Evolutionary conservation across 2,113 vertebrate genomes (phyloP), one percentile per base, ranked within the genome.

Genomic region (Chauna torquata): DNA sequence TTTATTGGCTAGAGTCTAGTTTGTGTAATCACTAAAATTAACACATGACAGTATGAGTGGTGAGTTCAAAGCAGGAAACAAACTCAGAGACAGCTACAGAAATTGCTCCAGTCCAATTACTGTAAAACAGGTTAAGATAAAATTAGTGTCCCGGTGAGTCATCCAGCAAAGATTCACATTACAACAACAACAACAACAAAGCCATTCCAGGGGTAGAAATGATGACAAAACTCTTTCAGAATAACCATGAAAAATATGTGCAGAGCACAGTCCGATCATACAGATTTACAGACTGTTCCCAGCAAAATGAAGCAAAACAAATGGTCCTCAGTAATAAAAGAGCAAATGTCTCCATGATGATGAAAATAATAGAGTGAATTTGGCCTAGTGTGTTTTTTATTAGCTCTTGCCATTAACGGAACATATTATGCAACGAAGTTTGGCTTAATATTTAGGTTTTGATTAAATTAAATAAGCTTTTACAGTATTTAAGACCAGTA

Each of bases 51-150:
- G 40, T 69, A 92, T 64, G 88, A 95, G 86, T 86, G 75, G 88
- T 79, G 91, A 95, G 93, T 95, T 94, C 95, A 97, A 96, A 86
- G 71, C 76, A 83, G 94, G 92, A 97, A 96, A 92, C n/a, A 50
- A 69, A 58, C 89, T 88, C 52, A 82, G 83, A 86, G 90, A 91
- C 76, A 92, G 90, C 90, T 95, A 84, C 94, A 86, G 28, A 92
- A 96, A 90, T 94, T 25, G 7, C 85, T 96, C 70, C 83, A 87
- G 88, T 54, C 92, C 96, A 96, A 96, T 98, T 97, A 91, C 95
- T 97, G 82, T 92, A 94, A 95, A 98, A 93, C 92, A 96, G 94
- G 97, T 96, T 97, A 97, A 97, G 97, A 97, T 97, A 95, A 97
- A 94, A 89, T 94, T 88, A 92, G 94, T 86, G 85, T 52, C 92